Evolutionary conservation across 35 echinoderm and acorn worm genomes (phyloP).

Genomic region (Nesometra sesokonis): DNA sequence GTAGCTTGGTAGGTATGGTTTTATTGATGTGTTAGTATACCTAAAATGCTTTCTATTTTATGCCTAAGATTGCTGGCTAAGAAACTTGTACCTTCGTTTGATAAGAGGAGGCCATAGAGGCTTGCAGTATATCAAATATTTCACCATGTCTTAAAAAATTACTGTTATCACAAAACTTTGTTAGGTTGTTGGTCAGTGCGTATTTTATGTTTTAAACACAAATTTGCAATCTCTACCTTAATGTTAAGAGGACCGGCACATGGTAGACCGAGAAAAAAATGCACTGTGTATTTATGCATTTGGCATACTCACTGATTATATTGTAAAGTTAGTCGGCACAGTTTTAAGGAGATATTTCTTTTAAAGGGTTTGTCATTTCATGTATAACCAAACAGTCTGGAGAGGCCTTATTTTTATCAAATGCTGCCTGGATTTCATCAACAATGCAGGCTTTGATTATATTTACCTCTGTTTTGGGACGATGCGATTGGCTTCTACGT

Average conservation of each 20-base stretch:
- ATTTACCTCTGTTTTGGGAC: background rate
- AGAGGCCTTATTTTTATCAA: background rate
- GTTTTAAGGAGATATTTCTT: background rate
- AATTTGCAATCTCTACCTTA: background rate
- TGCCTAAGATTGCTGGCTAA: constrained; percentile 4
- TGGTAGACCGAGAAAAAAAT: background rate
- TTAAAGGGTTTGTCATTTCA: background rate
- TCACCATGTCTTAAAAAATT: constrained; percentile 4
- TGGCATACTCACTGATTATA: background rate
- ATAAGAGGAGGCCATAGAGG: background rate
- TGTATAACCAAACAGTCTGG: background rate
- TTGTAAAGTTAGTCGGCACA: background rate
- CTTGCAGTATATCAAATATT: background rate
- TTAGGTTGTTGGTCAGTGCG: background rate
- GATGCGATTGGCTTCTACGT: too few species aligned
- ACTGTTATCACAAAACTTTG: background rate
- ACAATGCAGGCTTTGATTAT: background rate
- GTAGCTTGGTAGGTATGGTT: background rate
- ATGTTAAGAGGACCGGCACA: background rate
- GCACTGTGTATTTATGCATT: background rate
- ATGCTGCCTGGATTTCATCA: background rate
- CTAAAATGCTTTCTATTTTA: background rate
- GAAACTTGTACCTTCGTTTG: background rate
- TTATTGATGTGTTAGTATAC: background rate
- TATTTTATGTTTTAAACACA: background rate